phyloP scores from a whole-genome alignment of 1,140 invertebrate species.

The Venturia canescens region DNA sequence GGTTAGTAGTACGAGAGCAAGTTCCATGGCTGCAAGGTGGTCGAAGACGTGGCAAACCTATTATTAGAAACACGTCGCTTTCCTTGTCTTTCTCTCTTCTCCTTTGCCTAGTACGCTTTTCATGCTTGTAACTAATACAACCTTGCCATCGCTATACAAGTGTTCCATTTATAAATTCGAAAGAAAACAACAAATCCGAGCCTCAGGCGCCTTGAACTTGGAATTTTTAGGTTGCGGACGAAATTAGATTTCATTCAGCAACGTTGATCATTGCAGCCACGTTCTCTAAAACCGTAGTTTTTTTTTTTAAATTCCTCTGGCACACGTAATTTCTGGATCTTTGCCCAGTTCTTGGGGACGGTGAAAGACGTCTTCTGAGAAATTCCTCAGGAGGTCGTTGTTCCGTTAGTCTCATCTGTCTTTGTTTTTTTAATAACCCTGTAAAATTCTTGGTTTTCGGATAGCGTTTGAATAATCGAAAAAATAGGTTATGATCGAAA shows the following conservation, averaged over 20 bases:
- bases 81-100: neutral
- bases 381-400: slow-evolving; percentile 33
- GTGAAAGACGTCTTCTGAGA: neutral
- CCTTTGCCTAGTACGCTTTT: slow-evolving; percentile 7
- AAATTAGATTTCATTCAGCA: slow-evolving; percentile 32
- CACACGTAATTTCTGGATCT: slow-evolving; percentile 6
- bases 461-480: no score
- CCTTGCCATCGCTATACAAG: slow-evolving; percentile 23
- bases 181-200: neutral
- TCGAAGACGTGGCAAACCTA: slow-evolving; percentile 44
- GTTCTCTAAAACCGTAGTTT: neutral
- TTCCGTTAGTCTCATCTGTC: slow-evolving; percentile 25
- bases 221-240: slow-evolving; percentile 5
- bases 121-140: slow-evolving; percentile 17
- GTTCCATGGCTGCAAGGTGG: slow-evolving; percentile 33
- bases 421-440: neutral
- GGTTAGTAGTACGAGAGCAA: slow-evolving; percentile 29
- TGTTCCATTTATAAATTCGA: slow-evolving; percentile 43
- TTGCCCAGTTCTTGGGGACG: slow-evolving; percentile 4
- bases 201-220: slow-evolving; percentile 29
- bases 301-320: neutral
- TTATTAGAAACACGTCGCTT: slow-evolving; percentile 35
- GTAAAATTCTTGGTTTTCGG: neutral
- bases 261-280: neutral
- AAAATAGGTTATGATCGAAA: no score